These are phyloP conservation scores for Eulemur rufifrons DNA, from an alignment of 2,113 vertebrate genomes.

Conservation along the genomic window DNA sequence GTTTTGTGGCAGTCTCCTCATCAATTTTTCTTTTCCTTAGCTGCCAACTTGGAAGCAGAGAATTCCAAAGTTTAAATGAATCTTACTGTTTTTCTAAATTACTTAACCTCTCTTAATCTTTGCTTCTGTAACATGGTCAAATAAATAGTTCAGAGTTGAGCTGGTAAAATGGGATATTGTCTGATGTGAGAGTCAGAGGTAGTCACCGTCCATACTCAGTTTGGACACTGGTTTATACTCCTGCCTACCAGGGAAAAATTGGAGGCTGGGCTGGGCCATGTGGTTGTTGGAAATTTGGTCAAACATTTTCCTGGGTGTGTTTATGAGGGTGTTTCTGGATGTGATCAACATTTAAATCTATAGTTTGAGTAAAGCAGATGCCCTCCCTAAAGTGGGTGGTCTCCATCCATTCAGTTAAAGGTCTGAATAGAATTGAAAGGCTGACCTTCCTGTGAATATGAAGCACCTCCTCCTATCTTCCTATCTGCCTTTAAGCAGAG, in stretches of 20 bases:
- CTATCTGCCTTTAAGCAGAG: background rate
- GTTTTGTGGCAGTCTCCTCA: background rate
- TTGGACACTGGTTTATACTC: background rate
- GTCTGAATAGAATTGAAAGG: background rate
- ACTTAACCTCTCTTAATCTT: background rate
- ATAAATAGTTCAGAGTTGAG: background rate
- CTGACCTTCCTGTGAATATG: background rate
- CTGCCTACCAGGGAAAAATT: background rate
- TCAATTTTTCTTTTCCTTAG: background rate
- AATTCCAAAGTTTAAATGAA: background rate
- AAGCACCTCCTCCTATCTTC: background rate
- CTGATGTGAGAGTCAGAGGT: background rate
- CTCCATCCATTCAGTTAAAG: background rate
- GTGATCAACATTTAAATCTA: background rate
- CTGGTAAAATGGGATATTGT: background rate
- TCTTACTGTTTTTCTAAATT: background rate
- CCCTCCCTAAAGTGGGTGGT: background rate
- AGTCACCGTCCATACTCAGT: background rate
- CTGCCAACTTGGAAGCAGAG: background rate
- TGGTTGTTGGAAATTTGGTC: background rate
- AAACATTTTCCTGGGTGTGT: background rate
- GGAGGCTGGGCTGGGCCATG: background rate
- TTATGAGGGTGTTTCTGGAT: background rate
- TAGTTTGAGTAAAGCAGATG: background rate
- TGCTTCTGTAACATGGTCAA: background rate